phyloP scores from a whole-genome alignment of 2,797 vertebrate species.

The Micropoecilia bifurca region DNA sequence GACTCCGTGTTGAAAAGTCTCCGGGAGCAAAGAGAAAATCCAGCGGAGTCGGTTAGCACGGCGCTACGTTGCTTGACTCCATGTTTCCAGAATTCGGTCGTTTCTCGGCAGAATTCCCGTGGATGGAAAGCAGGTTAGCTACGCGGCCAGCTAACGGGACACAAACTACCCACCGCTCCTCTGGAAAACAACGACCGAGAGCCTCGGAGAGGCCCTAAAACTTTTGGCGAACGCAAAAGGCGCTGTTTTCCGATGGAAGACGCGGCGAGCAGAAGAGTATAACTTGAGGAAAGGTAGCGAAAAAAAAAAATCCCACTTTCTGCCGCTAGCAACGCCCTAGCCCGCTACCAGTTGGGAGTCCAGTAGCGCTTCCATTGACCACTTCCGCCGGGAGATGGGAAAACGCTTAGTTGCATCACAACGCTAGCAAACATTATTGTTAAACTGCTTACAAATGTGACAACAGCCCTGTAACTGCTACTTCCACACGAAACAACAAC shows the following conservation, averaged over 20 bases:
- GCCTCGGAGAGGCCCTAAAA: constrained; percentile 18
- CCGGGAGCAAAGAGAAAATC: constrained; percentile 25
- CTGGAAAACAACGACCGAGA: constrained; percentile 39
- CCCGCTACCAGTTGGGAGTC: constrained; percentile 69
- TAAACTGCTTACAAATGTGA: not conserved
- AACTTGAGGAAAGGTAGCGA: constrained; percentile 53
- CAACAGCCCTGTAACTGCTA: not conserved
- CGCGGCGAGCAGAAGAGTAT: constrained; percentile 31
- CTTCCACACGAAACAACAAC: not conserved
- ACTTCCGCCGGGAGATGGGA: constrained; percentile 77
- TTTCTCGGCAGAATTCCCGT: constrained; percentile 77
- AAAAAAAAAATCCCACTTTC: constrained; percentile 64
- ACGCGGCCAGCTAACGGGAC: constrained; percentile 70
- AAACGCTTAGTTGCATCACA: constrained; percentile 36
- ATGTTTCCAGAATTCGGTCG: constrained; percentile 79
- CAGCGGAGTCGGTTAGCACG: constrained; percentile 58
- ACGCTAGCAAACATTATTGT: constrained; percentile 3
- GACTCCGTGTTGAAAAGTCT: constrained; percentile 43
- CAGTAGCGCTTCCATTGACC: constrained; percentile 66
- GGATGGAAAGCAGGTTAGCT: constrained; percentile 70
- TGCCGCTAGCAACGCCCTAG: constrained; percentile 82
- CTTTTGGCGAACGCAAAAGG: constrained; percentile 23
- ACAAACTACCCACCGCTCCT: constrained; percentile 49
- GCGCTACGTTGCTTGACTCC: constrained; percentile 76
- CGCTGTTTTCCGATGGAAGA: constrained; percentile 22